Evolutionary conservation across 2,113 vertebrate genomes (phyloP), one percentile per base, ranked within the genome.

Genomic region (Lophura nycthemera): DNA sequence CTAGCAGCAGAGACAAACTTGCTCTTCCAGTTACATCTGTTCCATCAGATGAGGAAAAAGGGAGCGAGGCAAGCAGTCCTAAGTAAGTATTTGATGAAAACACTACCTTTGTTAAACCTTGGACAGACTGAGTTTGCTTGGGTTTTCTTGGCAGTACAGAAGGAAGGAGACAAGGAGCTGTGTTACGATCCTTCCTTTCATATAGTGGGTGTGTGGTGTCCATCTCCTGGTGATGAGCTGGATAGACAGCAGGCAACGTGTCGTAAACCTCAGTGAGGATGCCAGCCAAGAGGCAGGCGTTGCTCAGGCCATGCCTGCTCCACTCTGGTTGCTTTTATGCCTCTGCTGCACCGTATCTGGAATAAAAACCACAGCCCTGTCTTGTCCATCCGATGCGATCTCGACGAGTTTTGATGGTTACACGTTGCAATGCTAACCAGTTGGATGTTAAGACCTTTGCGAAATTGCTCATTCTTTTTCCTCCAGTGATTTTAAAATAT

Each of bases 401-500:
- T 91, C 47, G 10, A 82, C 10, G 2, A 79, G 40, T 69, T 65
- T 48, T 60, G 79, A 60, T 2, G 9, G 42, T 66, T 45, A n/a
- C 65, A 8, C 25, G 11, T 93, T 40, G 20, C 34, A 69, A 69
- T 89, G 42, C 59, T 6, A 24, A n/a, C 90, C n/a, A 8, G 60
- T 78, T 94, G 76, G 83, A 83, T 29, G 59, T 89, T 72, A 66
- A 86, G 86, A 86, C 92, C 97, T 90, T 71, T 83, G 89, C 66
- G 15, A 65, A 86, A 29, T 42, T 75, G 85, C 30, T 64, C 4
- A 3, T 77, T 71, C 60, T 83, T 81, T 71, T 71, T 29, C 77
- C 83, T 54, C 65, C 72, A 43, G 93, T 56, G 91, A 92, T 90
- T 96, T 97, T 83, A 50, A 95, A 96, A 95, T 95, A 70, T 88